Evolutionary conservation across 2,888 invertebrate genomes (phyloP).

Genomic region (Tetramorium bicarinatum): DNA sequence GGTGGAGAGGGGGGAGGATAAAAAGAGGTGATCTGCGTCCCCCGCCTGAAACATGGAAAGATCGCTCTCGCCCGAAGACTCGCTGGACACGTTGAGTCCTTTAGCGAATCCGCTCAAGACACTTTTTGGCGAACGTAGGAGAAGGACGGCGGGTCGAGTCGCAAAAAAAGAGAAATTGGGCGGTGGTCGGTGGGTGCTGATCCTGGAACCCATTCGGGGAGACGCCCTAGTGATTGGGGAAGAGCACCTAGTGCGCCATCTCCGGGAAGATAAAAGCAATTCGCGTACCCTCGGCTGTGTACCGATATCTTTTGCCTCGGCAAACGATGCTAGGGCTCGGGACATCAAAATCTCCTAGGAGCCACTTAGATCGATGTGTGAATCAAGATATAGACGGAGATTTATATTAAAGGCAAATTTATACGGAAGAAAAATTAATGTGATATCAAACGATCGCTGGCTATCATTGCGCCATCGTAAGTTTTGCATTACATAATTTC

Average conservation of each 20-base stretch:
- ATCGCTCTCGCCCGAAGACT: slow-evolving; percentile 22
- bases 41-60: slow-evolving; percentile 52
- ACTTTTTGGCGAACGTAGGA: slow-evolving; percentile 43
- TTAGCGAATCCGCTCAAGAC: slow-evolving; percentile 32
- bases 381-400: neutral
- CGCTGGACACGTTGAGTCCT: slow-evolving; percentile 10
- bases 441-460: neutral
- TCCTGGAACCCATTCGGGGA: slow-evolving; percentile 70
- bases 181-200: slow-evolving; percentile 70
- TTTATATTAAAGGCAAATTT: slow-evolving; percentile 25
- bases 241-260: slow-evolving; percentile 85
- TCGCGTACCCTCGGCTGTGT: slow-evolving; percentile 64
- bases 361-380: neutral
- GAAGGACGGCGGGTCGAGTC: slow-evolving; percentile 26
- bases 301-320: slow-evolving; percentile 58
- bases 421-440: neutral
- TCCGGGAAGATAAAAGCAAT: slow-evolving; percentile 80
- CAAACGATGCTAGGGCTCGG: neutral
- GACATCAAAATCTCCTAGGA: neutral
- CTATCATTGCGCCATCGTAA: neutral
- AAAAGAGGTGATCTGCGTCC: slow-evolving; percentile 67
- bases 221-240: slow-evolving; percentile 80
- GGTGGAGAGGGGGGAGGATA: slow-evolving; percentile 51
- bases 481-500: neutral
- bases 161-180: slow-evolving; percentile 71